Base-by-base conservation (phyloP, 2,113 vertebrate genomes). In the Triplophysa tibetana region DNA sequence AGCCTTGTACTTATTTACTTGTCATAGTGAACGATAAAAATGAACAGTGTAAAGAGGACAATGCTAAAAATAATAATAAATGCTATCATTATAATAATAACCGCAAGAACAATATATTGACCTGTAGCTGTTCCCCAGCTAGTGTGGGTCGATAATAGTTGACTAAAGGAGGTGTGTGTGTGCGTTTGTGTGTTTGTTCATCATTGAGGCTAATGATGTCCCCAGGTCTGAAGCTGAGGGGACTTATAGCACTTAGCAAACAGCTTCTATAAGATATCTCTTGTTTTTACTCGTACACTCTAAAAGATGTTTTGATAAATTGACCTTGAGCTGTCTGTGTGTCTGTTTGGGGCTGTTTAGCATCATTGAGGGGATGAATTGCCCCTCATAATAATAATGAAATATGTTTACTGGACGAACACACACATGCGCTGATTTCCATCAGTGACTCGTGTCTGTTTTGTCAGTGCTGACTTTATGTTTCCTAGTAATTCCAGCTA, bases 161-260 rank as follows among this genome's bases (percentile, higher is more conserved):
- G 86, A 85, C 88, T 91, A 91, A 89, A 91, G 90, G 86, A 86
- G 82, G 81, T 85, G 87, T 88, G 89, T 88, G 85, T 89, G 85
- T 81, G 75, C 87, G 88, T 90, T 90, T 92, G 91, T 90, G 88
- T 90, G 90, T 90, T 85, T 88, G 88, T 90, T 90, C 91, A 92
- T 91, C 91, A 91, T 88, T 91, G 91, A 92, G 87, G 89, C 87
- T 91, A 91, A 92, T 91, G 90, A 90, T 88, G 89, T 92, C 90
- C 87, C 90, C 82, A 85, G 91, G 90, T 89, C 64, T 56, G 50
- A 63, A 19, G 33, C n/a, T 67, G n/a, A 7, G 64, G 33, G 29
- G 52, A 43, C 67, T 52, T 26, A 26, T 16, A 68, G n/a, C 66
- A 24, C 66, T 69, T 17, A 41, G 10, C 14, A 50, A 17, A 48